Evolutionary conservation across 2,113 vertebrate genomes (phyloP), one percentile per base, ranked within the genome.

Genomic region (Talpa occidentalis): DNA sequence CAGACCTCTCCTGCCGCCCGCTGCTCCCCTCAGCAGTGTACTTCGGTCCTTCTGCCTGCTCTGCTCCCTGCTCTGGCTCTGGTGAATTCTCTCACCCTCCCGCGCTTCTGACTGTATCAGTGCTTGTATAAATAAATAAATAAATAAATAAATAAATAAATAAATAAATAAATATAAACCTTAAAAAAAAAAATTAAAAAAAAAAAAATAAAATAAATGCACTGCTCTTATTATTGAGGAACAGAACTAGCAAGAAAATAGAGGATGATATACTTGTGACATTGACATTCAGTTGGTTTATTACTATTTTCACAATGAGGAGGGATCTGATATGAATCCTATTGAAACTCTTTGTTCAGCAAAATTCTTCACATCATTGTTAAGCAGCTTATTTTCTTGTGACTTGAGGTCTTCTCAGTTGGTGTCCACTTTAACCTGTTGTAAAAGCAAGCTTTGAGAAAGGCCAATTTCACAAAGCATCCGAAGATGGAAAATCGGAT

Each of bases 391-490:
- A 21, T 10, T 79, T 89, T 24, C 73, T 60, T 1, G 32, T 69
- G 14, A 10, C n/a, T 74, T 85, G 11, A 88, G 14, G 28, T 76
- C 37, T 87, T 85, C 11, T 70, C 3, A 17, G 17, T 47, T 78
- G 10, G 42, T 73, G 72, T 47, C 9, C 15, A 21, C 90, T 26
- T 88, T 77, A 37, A 6, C 21, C 16, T 30, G 92, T 81, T 87
- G 11, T 73, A 90, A 94, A 93, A 82, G n/a, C 4, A 35, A 80
- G 21, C 16, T 73, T 92, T 80, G 54, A 70, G 56, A 60, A 90
- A 70, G 22, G 69, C 15, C 14, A 40, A 10, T 87, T 94, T 85
- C 42, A 84, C 37, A 69, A 87, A 85, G 56, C n/a, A 49, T 69
- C 6, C 22, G 49, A 56, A 90, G 94, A 44, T 49, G 47, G 26